Base-by-base conservation (phyloP, 2,113 vertebrate species). In the Sylvilagus bachmani region DNA sequence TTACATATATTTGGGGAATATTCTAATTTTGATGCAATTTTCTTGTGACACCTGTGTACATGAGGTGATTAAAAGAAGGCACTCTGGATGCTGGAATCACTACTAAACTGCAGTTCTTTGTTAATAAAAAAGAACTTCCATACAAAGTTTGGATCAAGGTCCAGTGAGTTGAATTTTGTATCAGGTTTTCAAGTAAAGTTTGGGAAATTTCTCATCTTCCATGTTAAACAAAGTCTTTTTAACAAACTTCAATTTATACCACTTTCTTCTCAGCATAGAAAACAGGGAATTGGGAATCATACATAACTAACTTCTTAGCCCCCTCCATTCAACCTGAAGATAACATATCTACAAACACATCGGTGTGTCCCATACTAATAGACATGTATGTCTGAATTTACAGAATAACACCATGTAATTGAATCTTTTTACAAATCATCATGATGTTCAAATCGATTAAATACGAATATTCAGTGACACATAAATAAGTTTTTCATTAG, bases 201-300 rank as follows among this genome's bases (percentile, higher is more conserved):
- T 33, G 5, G 27, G 88, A 81, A 70, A 5, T 79, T 64, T 93
- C 38, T 85, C 27, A 93, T 86, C 25, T 82, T 24, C 16, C 21
- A 67, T 55, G 13, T 89, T 83, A 89, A 90, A 90, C 51, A 78
- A 62, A 51, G 25, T 58, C 61, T 94, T 96, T 80, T 75, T 44
- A 79, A 94, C 16, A 71, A 49, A 82, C 5, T 95, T 90, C 38
- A 36, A 62, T 64, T 88, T 86, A 66, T 73, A 78, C 55, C n/a
- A 12, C 49, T 83, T 96, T 58, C n/a, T 77, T 61, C 53, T 87
- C 51, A 81, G 12, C 13, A 79, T 1, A 88, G n/a, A 13, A 53
- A 88, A 86, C 36, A 86, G 62, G 95, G 53, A 93, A 53, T 33
- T 89, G 16, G 96, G 31, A 8, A 91, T 38, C 61, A 69, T 11